Percentiles rank a stretch among this genome's conserved stretches.
phyloP scores from a whole-genome alignment of 2,113 vertebrate species.

The Pitta sordida region DNA sequence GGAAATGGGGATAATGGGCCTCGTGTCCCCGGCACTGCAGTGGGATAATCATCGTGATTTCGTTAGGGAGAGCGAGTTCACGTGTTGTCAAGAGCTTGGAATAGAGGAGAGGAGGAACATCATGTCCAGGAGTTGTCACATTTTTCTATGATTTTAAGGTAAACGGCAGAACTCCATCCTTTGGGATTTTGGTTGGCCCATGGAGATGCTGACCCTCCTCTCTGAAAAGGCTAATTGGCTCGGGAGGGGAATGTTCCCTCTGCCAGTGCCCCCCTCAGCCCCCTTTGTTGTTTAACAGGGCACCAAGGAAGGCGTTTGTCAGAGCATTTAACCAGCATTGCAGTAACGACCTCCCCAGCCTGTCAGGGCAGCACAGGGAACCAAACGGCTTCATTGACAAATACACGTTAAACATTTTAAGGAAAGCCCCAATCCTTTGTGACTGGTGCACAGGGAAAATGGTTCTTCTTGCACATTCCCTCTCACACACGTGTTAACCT shows the following conservation, averaged over 20 bases:
- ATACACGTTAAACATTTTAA: background rate
- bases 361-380: background rate
- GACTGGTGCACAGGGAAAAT: background rate
- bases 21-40: background rate
- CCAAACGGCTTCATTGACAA: background rate
- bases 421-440: background rate
- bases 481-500: background rate
- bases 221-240: background rate
- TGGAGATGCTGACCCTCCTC: background rate
- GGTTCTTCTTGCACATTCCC: background rate
- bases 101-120: background rate
- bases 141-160: background rate
- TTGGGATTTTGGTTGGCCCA: background rate
- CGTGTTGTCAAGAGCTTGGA: accelerated
- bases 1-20: background rate
- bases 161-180: background rate
- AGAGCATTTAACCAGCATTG: background rate
- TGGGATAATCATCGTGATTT: background rate
- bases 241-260: accelerated
- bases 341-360: background rate
- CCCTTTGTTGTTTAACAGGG: no score
- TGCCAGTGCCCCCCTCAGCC: background rate
- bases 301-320: background rate
- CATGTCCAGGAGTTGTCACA: background rate
- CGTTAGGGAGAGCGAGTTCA: background rate